Base-by-base conservation (phyloP, 2,888 invertebrate species). In the Terebella lapidaria region DNA sequence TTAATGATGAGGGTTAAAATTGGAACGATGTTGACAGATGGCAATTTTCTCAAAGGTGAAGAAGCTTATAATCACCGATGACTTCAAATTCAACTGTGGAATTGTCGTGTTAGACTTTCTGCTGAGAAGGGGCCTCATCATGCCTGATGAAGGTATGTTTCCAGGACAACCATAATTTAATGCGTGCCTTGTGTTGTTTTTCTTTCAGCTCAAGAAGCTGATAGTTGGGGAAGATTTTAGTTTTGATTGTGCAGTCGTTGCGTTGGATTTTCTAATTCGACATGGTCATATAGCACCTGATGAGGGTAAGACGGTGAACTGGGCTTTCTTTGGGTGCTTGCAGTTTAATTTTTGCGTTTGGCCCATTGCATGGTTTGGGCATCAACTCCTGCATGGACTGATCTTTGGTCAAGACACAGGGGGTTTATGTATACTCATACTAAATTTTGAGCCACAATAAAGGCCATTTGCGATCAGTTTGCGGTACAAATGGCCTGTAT, bases 31-130 rank as follows among this genome's bases (percentile, higher is more conserved):
- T n/a, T n/a, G n/a, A n/a, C n/a, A n/a, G n/a, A n/a, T n/a, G n/a
- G n/a, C n/a, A n/a, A n/a, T n/a, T n/a, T n/a, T n/a, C n/a, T n/a
- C n/a, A 2, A 62, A 79, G 78, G 64, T 80, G 29, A 75, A 74
- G 71, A 89, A 91, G 71, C 86, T 89, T 75, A 87, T 93, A 59
- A 86, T 91, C 49, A 87, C 89, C 10, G 85, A 89, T 0, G 89
- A 92, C 70, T 95, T 94, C 80, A 96, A 95, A 81, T 92, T 93
- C 47, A 95, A 95, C 55, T 93, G 93, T 79, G 90, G 91, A 64
- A 91, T 94, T 51, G 91, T 94, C 56, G 87, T 91, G 42, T 84
- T 95, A 70, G 94, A 95, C 82, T 95, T 95, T 81, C 85, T 95
- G 73, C 89, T 95, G 76, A 86, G 95, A 75, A 92, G 91, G 82